These are phyloP conservation scores for Drosophila kanekoi DNA, from an alignment of 2,888 invertebrate species.

Conservation along the genomic window DNA sequence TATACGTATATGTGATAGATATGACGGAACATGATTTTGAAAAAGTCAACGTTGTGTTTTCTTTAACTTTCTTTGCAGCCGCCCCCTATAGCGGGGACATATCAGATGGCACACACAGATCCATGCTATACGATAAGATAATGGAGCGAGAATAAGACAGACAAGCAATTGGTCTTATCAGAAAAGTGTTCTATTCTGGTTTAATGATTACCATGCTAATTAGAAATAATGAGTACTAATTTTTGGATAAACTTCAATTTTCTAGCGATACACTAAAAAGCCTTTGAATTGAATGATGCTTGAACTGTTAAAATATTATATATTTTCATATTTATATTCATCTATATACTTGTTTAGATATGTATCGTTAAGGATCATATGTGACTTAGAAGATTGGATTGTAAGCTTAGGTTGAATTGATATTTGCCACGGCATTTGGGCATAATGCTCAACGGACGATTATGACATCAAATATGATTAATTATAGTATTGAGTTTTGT, in stretches of 20 bases:
- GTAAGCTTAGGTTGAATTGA: neutral
- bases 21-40: constrained; percentile 3
- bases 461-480: neutral
- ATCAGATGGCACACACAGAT: constrained; percentile 15
- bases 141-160: constrained; percentile 1
- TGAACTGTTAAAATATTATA: too few relatives aligned
- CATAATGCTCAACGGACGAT: neutral
- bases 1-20: neutral
- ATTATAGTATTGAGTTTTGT: neutral
- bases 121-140: constrained; percentile 33
- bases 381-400: neutral
- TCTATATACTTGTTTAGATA: neutral
- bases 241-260: too few relatives aligned
- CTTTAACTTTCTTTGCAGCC: constrained; percentile 1
- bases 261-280: too few relatives aligned
- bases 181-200: neutral
- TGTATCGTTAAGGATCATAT: neutral
- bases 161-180: constrained; percentile 1
- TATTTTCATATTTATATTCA: neutral
- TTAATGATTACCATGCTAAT: too few relatives aligned
- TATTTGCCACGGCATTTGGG: neutral
- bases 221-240: too few relatives aligned
- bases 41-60: constrained; percentile 9
- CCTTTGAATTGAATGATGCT: too few relatives aligned
- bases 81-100: neutral